These are phyloP conservation scores for Silurus meridionalis DNA, from an alignment of 2,113 vertebrate species.

Conservation along the genomic window DNA sequence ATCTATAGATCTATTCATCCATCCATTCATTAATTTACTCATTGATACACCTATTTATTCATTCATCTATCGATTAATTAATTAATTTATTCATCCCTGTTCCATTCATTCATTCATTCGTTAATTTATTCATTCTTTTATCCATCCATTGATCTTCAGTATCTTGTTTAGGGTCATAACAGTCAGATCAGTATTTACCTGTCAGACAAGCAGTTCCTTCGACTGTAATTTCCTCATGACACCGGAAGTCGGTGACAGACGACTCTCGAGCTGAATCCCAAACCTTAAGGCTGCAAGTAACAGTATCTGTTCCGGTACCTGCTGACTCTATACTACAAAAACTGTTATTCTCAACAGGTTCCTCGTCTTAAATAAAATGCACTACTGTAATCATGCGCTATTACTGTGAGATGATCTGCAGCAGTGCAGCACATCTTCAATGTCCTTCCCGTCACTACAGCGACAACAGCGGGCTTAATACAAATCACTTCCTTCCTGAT, in stretches of 20 bases:
- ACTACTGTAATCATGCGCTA: background rate
- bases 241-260: background rate
- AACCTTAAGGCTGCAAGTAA: background rate
- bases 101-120: no score
- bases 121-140: no score
- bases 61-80: no score
- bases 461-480: background rate
- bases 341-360: background rate
- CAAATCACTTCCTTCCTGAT: background rate
- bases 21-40: no score
- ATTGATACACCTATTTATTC: no score
- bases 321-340: background rate
- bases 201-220: slow-evolving; percentile 3
- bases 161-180: background rate
- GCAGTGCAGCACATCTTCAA: background rate
- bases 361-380: background rate
- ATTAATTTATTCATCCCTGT: no score
- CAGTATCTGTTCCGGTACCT: background rate
- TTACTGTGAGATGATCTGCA: background rate
- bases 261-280: background rate
- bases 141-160: background rate
- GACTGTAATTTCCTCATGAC: slow-evolving; percentile 12
- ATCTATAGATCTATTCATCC: no score
- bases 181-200: background rate
- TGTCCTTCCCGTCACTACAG: background rate